Evolutionary conservation across 2,797 vertebrate species (phyloP), one percentile per base, ranked within the genome.

Genomic region (Clamator glandarius): DNA sequence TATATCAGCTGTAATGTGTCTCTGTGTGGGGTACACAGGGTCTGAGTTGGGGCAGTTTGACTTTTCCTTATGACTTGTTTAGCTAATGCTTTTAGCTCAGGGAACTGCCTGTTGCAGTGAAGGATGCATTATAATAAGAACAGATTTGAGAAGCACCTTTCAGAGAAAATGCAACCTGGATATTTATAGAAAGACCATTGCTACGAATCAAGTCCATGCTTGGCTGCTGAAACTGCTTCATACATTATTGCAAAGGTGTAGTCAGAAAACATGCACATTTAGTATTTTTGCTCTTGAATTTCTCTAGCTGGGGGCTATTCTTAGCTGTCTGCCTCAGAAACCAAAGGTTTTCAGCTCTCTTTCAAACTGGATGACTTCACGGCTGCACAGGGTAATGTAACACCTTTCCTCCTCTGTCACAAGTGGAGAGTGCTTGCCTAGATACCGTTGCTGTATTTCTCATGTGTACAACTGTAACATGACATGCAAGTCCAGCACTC

Each of bases 371-470:
- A 46, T 93, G 90, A 81, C 66, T 89, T 86, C 86, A 52, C 0
- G 25, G 59, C 19, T 39, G 78, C 8, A 3, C 21, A 12, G 89
- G 68, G 87, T 78, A 89, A 89, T 3, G 62, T 50, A 72, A 92
- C 41, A 86, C 82, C 72, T 36, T n/a, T 20, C 57, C 46, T 46
- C 15, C 89, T 35, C 35, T 67, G 85, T 42, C 6, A 0, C 2
- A 39, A 84, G 52, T 1, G 14, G 24, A 39, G 73, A 52, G 39
- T 1, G 29, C 90, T 75, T 58, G 68, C 89, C 79, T 80, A 74
- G 95, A 58, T 89, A 80, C 95, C 0, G 48, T 93, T 93, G 94
- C 94, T 91, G 91, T 89, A 80, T 93, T 95, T 19, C 91, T 83
- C 68, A 3, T 80, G 87, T 83, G 91, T 64, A 57, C 50, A 39